Conservation (phyloP, 2,888 invertebrate species). For the Pachycephus smyrnensis region DNA sequence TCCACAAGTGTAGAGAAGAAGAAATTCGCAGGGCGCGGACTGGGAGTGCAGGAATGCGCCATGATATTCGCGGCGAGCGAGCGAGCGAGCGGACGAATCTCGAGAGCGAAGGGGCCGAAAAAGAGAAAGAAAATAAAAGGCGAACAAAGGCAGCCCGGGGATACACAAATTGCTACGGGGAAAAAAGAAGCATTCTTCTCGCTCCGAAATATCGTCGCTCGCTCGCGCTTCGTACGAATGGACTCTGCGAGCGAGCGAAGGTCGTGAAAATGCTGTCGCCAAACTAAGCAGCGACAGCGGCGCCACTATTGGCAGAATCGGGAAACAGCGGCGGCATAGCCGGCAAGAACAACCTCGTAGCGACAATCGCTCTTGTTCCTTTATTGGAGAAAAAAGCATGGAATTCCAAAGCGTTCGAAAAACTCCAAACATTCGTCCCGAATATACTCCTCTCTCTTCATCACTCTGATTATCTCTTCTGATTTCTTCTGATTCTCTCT, state of each 20-base stretch:
- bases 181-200: conserved; percentile 20
- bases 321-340: not conserved
- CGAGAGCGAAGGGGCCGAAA: conserved; percentile 31
- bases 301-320: not conserved
- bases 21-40: not conserved
- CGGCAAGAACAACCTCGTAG: not conserved
- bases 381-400: not conserved
- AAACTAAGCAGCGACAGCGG: not conserved
- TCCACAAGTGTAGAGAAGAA: not conserved
- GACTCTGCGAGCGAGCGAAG: not conserved
- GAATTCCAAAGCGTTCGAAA: not conserved
- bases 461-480: too few species aligned
- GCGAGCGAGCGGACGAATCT: conserved; percentile 30
- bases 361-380: not conserved
- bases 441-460: not conserved
- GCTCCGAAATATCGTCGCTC: not conserved
- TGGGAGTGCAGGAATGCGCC: conserved; percentile 43
- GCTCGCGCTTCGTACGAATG: not conserved
- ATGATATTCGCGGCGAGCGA: conserved; percentile 47
- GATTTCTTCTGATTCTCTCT: not conserved
- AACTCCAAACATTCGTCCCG: not conserved
- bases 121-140: conserved; percentile 25
- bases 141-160: conserved; percentile 28
- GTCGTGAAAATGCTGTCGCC: not conserved
- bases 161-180: conserved; percentile 37